Evolutionary conservation across 2,888 invertebrate genomes (phyloP).

Genomic region (Ormyrus pomaceus): DNA sequence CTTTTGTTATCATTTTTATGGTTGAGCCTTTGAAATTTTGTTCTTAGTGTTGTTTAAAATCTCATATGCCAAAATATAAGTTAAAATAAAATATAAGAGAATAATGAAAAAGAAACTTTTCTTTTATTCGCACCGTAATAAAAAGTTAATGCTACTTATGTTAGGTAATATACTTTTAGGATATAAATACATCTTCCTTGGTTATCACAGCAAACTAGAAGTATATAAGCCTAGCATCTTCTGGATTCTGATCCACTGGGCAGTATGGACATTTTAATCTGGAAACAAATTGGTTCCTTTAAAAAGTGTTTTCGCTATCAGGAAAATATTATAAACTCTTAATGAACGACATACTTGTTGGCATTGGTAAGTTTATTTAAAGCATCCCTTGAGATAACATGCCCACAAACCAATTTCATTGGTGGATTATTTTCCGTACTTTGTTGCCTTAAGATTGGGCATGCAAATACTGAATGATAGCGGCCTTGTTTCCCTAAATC

Average conservation of each 20-base stretch:
- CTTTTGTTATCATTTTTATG: conserved; percentile 18
- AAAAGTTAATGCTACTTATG: conserved; percentile 55
- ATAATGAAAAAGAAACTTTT: conserved; percentile 28
- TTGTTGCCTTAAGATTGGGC: conserved; percentile 98
- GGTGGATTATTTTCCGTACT: conserved; percentile 97
- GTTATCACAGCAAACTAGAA: conserved; percentile 81
- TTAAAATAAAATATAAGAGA: conserved; percentile 41
- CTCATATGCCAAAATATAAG: conserved; percentile 34
- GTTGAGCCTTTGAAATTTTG: conserved; percentile 20
- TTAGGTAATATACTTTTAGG: conserved; percentile 51
- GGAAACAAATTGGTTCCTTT: conserved; percentile 75
- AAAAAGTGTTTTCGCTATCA: conserved; percentile 69
- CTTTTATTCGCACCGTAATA: conserved; percentile 49
- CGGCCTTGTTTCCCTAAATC: conserved; percentile 93
- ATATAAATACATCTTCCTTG: conserved; percentile 51
- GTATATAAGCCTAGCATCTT: conserved; percentile 93
- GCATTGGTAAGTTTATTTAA: conserved; percentile 95
- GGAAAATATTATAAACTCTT: conserved; percentile 57
- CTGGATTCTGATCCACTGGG: conserved; percentile 95
- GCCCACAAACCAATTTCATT: conserved; percentile 97
- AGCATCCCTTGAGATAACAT: conserved; percentile 98
- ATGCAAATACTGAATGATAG: conserved; percentile 99
- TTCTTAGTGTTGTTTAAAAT: conserved; percentile 35
- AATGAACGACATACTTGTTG: conserved; percentile 84
- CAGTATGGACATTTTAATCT: conserved; percentile 99